Percentiles rank a stretch among this genome's conserved stretches.
Conservation (phyloP, 2,797 vertebrate species). For the Dryobates pubescens region DNA sequence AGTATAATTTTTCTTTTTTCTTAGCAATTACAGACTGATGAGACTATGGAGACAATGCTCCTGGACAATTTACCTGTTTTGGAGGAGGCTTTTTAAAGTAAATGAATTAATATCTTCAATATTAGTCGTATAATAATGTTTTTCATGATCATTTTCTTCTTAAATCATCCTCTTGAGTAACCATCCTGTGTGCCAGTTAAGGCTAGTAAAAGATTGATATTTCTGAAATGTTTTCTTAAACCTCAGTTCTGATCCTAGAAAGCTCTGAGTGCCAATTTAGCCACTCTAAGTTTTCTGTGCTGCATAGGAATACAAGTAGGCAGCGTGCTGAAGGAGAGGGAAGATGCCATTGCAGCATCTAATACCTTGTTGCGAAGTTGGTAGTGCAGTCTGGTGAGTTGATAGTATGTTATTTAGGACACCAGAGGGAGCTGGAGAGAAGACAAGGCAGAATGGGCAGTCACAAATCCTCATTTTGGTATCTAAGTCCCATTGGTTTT, state of each 20-base stretch:
- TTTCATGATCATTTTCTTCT: neutral
- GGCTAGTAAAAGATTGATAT: neutral
- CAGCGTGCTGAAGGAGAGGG: neutral
- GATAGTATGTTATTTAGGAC: neutral
- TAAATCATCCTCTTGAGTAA: neutral
- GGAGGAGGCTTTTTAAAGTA: too few relatives aligned
- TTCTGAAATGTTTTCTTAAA: constrained; percentile 8
- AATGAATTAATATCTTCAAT: neutral
- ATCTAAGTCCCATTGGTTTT: accelerated
- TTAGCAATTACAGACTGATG: neutral
- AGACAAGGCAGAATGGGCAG: neutral
- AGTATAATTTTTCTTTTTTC: constrained; percentile 53
- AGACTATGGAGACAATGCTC: neutral
- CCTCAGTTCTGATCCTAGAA: neutral
- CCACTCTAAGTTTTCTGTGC: neutral
- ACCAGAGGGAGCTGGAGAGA: neutral
- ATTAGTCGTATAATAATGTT: neutral
- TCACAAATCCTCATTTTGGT: neutral
- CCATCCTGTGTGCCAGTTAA: neutral
- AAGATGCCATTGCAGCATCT: neutral
- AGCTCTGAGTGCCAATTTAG: neutral
- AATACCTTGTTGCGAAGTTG: neutral
- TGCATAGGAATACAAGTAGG: neutral
- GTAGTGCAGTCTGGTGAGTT: neutral
- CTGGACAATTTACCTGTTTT: neutral